Conservation (phyloP, 2,113 vertebrate genomes). For the Marcusenius ussheri region DNA sequence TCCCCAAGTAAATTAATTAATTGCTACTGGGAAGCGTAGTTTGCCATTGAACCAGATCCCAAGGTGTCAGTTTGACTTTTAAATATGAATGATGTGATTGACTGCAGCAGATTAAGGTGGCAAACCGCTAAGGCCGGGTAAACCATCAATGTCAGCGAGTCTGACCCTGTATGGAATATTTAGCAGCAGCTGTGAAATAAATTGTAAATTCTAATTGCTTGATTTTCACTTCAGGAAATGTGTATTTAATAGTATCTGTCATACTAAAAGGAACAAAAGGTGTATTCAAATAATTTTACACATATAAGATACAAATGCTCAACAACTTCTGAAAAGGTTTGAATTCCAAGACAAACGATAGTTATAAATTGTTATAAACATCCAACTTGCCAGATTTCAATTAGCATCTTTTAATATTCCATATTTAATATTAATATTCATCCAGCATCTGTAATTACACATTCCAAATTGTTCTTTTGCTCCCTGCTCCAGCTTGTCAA, state of each 20-base stretch:
- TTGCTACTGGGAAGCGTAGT: not conserved
- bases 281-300: not conserved
- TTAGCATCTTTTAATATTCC: constrained; percentile 21
- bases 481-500: not conserved
- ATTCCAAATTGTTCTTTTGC: constrained; percentile 13
- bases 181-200: constrained; percentile 14
- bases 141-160: not conserved
- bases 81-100: not conserved
- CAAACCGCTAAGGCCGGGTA: not conserved
- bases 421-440: not conserved
- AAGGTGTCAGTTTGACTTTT: not conserved
- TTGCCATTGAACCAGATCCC: not conserved
- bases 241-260: not conserved
- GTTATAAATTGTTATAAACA: constrained; percentile 18
- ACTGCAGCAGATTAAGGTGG: not conserved
- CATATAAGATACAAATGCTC: not conserved
- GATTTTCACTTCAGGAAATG: not conserved
- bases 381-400: constrained; percentile 2
- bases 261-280: not conserved
- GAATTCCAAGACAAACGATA: constrained; percentile 2
- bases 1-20: not conserved
- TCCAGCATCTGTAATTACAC: not conserved
- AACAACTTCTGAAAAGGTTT: not conserved
- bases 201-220: not conserved
- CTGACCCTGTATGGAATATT: constrained; percentile 12